Evolutionary conservation across 2,888 invertebrate species (phyloP), one percentile per base, ranked within the genome.

Genomic region (Electrophaes corylata): DNA sequence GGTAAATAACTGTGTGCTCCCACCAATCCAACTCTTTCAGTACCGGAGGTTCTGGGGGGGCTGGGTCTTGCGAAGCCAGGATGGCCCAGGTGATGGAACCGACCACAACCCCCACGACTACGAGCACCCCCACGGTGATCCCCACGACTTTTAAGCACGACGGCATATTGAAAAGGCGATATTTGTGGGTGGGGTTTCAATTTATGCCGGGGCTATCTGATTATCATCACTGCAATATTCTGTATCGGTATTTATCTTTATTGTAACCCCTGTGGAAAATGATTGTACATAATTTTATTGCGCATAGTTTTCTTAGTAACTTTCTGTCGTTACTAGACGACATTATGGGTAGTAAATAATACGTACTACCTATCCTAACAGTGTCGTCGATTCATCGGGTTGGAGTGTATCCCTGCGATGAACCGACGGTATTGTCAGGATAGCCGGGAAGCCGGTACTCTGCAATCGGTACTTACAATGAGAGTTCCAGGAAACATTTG

Each of bases 1-100:
- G 96, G 83, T 98, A 98, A 63, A 97, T 93, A 14, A 95, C 93
- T 0, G 94, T 93, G 37, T 93, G 93, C 78, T 96, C 93, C 95
- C 96, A 97, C 97, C 98, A 97, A 65, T 95, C 94, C 45, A 76
- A 57, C 0, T 72, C 66, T 37, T 58, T 65, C 33, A 83, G 57
- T 16, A 48, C 53, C 8, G 53, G 58, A 2, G 53, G 57, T 16
- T 74, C 75, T 0, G 78, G 77, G 0, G 76, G 67, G 0, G 58
- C 51, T 1, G 73, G 66, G 1, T 60, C 67, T 37, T 48, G 62
- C 20, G 65, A 70, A 11, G 73, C 76, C 31, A 79, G 47, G 23
- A 80, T 41, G 0, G 70, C 79, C 84, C 83, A 84, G 0, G 76
- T 77, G 23, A 79, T 64, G 18, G 70, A 62, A 1, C 75, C 78